Evolutionary conservation across 2,113 vertebrate species (phyloP).

Genomic region (Lepisosteus osseus): DNA sequence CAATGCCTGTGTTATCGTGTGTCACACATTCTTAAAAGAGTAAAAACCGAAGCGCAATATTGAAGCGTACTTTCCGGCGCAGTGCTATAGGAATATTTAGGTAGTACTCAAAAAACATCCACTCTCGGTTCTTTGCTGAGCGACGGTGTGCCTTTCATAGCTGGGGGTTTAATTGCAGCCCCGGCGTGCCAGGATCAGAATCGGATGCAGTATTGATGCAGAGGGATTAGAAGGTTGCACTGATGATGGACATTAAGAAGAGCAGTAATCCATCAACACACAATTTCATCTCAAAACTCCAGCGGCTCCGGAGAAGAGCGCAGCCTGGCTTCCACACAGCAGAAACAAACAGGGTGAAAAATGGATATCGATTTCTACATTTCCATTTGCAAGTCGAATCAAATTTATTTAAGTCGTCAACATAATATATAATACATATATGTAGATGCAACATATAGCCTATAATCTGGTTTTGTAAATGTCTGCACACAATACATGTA

Average conservation of each 20-base stretch:
- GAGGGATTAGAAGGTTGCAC: background rate
- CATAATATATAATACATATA: too few relatives aligned
- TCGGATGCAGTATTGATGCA: conserved; percentile 14
- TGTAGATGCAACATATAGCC: too few relatives aligned
- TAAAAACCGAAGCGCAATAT: too few relatives aligned
- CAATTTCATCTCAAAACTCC: conserved; percentile 4
- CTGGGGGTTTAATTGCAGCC: conserved; percentile 11
- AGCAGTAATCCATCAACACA: background rate
- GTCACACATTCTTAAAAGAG: too few relatives aligned
- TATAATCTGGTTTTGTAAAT: too few relatives aligned
- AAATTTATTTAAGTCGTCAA: too few relatives aligned
- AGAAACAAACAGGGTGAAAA: background rate
- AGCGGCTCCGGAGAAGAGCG: background rate
- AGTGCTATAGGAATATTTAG: too few relatives aligned
- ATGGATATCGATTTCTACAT: background rate
- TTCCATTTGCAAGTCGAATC: too few relatives aligned
- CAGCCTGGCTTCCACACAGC: background rate
- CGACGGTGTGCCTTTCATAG: background rate
- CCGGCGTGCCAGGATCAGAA: background rate
- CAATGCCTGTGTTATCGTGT: too few relatives aligned
- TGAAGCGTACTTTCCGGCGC: too few relatives aligned
- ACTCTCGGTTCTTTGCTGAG: background rate
- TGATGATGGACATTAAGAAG: background rate
- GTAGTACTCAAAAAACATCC: too few relatives aligned
- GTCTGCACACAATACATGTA: too few relatives aligned